A percentile compares a stretch with the other conserved stretches of the same genome.
Evolutionary conservation across 2,113 vertebrate genomes (phyloP).

Genomic region (Pogonocichla stellata): DNA sequence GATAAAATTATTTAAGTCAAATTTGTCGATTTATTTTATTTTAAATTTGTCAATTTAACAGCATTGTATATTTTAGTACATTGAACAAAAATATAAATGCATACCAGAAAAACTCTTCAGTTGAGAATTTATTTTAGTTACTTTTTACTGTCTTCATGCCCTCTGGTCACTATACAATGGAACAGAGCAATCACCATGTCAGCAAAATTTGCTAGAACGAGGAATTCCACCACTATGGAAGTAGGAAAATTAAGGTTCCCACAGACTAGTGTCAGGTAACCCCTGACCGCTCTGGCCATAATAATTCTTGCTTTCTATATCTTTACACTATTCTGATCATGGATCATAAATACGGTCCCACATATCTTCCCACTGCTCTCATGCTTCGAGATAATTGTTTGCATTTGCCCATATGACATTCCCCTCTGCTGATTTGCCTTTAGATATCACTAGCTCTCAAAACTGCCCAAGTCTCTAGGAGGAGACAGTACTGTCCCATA

Average conservation of each 20-base stretch:
- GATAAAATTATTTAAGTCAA: not conserved
- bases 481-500: not conserved
- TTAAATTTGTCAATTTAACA: not conserved
- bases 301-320: not conserved
- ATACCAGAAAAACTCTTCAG: not conserved
- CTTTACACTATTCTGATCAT: not conserved
- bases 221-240: not conserved
- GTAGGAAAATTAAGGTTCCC: not conserved
- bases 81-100: not conserved
- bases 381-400: not conserved
- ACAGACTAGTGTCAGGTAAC: not conserved
- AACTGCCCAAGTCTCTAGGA: not conserved
- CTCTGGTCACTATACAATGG: not conserved
- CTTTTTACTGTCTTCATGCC: not conserved
- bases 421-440: not conserved
- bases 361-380: not conserved
- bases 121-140: not conserved
- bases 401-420: not conserved
- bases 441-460: not conserved
- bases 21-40: not conserved
- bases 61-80: not conserved
- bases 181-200: not conserved
- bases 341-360: not conserved
- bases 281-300: not conserved
- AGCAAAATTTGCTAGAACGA: not conserved